A percentile compares a stretch with the other conserved stretches of the same genome.
Conservation (phyloP, 1,140 invertebrate species). For the Drosophila neocordata region DNA sequence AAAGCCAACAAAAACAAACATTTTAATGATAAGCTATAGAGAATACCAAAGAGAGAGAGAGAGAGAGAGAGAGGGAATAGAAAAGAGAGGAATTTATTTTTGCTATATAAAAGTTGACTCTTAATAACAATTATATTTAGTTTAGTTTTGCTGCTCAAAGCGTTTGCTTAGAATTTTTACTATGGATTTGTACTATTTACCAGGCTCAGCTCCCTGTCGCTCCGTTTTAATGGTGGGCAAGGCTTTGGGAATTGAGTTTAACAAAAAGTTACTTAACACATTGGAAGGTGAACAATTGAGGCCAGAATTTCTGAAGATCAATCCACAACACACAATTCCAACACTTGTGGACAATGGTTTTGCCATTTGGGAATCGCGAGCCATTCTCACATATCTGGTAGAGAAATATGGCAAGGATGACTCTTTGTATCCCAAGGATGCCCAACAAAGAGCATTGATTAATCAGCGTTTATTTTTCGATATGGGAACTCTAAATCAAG, state of each 20-base stretch:
- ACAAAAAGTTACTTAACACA: conserved; percentile 84
- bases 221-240: conserved; percentile 82
- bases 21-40: not conserved
- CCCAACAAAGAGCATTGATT: conserved; percentile 83
- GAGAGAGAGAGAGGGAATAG: not conserved
- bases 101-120: conserved; percentile 10
- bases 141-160: conserved; percentile 1
- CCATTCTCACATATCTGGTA: conserved; percentile 61
- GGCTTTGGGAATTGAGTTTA: conserved; percentile 83
- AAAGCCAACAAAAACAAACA: too few species aligned
- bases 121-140: not conserved
- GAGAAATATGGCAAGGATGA: conserved; percentile 80
- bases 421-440: conserved; percentile 85
- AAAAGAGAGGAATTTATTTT: not conserved
- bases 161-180: not conserved
- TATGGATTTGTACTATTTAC: conserved; percentile 53
- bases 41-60: not conserved
- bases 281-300: conserved; percentile 86
- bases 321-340: conserved; percentile 79
- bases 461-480: conserved; percentile 86
- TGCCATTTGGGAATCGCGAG: conserved; percentile 65
- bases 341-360: conserved; percentile 62
- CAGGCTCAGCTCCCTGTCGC: conserved; percentile 76
- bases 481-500: conserved; percentile 78
- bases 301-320: conserved; percentile 85